A percentile compares a stretch with the other conserved stretches of the same genome.
phyloP scores from a whole-genome alignment of 1,140 invertebrate genomes.

The Planococcus citri region DNA sequence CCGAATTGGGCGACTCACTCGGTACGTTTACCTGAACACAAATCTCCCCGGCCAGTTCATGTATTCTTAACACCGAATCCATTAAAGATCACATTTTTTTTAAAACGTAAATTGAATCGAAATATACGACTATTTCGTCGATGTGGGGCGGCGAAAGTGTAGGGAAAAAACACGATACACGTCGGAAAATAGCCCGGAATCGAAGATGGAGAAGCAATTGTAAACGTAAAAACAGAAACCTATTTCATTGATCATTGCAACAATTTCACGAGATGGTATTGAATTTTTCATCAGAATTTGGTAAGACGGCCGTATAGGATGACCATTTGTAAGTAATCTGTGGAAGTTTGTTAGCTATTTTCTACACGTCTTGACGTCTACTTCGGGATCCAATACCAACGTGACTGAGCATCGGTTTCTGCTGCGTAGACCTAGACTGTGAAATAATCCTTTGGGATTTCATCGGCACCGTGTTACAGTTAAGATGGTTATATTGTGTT shows the following conservation, averaged over 20 bases:
- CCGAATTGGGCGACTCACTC: too few species aligned
- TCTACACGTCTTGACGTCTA: conserved; percentile 14
- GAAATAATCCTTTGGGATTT: conserved; percentile 15
- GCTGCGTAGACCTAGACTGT: conserved; percentile 12
- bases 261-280: conserved; percentile 9
- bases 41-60: too few species aligned
- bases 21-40: too few species aligned
- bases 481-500: neutral
- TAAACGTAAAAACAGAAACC: conserved; percentile 10
- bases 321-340: conserved; percentile 10
- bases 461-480: neutral
- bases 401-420: conserved; percentile 17
- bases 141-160: too few species aligned
- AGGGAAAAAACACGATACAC: too few species aligned
- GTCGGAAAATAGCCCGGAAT: too few species aligned
- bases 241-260: conserved; percentile 14
- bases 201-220: neutral
- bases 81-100: too few species aligned
- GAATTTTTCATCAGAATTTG: conserved; percentile 15
- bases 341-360: conserved; percentile 19
- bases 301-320: neutral
- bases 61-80: too few species aligned
- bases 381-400: neutral
- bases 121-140: too few species aligned
- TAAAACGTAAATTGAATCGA: too few species aligned